These are phyloP conservation scores for Priocnemis perturbator DNA, from an alignment of 2,888 invertebrate species.

Conservation along the genomic window DNA sequence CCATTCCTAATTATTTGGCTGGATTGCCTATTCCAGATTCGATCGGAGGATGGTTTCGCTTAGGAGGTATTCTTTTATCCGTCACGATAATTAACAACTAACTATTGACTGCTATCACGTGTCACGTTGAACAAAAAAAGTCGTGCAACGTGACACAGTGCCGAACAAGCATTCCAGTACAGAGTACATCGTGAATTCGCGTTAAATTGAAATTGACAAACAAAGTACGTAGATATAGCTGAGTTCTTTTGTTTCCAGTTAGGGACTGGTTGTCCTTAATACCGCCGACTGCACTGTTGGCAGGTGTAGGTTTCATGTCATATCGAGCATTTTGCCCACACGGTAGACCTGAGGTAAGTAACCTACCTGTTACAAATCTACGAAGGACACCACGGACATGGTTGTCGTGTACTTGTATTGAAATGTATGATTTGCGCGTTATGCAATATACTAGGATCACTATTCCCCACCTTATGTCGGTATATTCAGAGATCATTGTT, in stretches of 20 bases:
- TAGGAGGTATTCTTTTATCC: conserved; percentile 80
- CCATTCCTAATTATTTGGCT: conserved; percentile 89
- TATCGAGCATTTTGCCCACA: conserved; percentile 86
- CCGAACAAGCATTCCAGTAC: no score
- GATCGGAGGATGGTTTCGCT: conserved; percentile 89
- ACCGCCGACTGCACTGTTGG: conserved; percentile 88
- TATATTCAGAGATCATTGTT: neutral
- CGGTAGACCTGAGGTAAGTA: conserved; percentile 76
- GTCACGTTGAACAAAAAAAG: no score
- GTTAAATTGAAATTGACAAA: no score
- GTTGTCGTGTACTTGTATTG: conserved; percentile 4
- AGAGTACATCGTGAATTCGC: no score
- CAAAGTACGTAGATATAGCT: no score
- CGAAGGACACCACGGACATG: conserved; percentile 33
- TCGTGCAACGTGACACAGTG: no score
- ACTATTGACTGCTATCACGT: no score
- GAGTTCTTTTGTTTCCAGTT: conserved; percentile 77
- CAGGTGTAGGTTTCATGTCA: conserved; percentile 87
- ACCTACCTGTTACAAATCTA: conserved; percentile 39
- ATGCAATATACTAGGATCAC: conserved; percentile 36
- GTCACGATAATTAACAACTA: neutral
- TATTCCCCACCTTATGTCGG: neutral
- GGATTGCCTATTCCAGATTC: conserved; percentile 90
- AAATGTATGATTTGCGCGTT: conserved; percentile 23
- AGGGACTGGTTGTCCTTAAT: conserved; percentile 88